phyloP scores from a whole-genome alignment of 2,113 vertebrate genomes.

The Oryzias celebensis region DNA sequence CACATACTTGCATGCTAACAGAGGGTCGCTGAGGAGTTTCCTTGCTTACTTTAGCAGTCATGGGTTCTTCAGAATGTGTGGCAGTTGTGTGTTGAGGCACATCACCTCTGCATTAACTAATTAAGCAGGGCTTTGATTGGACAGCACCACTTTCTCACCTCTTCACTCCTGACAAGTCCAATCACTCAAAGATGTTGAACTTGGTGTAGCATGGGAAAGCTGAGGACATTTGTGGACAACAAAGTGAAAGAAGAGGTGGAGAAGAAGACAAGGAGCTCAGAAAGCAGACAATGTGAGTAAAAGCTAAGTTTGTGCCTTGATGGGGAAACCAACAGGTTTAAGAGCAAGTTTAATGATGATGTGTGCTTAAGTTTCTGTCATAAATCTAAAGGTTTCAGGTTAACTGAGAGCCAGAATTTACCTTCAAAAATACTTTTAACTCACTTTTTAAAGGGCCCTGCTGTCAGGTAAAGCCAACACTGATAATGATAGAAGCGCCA shows the following conservation, averaged over 20 bases:
- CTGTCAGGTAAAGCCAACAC: no score
- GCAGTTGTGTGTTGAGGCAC: constrained; percentile 52
- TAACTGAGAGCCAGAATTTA: no score
- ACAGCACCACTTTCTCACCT: constrained; percentile 26
- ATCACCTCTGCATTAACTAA: constrained; percentile 69
- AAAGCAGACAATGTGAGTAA: constrained; percentile 37
- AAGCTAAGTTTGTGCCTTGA: not conserved
- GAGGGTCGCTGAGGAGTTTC: not conserved
- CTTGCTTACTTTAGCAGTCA: constrained; percentile 25
- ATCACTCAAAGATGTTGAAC: constrained; percentile 13
- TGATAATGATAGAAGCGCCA: no score
- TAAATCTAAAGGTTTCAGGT: no score
- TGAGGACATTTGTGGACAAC: constrained; percentile 2
- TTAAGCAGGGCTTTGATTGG: constrained; percentile 34
- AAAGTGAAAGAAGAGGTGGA: not conserved
- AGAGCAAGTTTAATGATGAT: no score
- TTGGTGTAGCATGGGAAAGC: not conserved
- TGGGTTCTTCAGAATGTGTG: constrained; percentile 69
- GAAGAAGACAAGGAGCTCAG: not conserved
- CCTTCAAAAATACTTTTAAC: no score
- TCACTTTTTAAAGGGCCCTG: no score
- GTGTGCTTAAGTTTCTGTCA: no score
- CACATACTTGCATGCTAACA: no score
- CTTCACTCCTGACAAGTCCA: constrained; percentile 17
- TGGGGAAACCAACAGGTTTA: not conserved